Percentiles rank a stretch among this genome's conserved stretches.
These are phyloP conservation scores for Stichodactyla mertensii DNA, from an alignment of 64 coral and sea anemone species.

Conservation along the genomic window DNA sequence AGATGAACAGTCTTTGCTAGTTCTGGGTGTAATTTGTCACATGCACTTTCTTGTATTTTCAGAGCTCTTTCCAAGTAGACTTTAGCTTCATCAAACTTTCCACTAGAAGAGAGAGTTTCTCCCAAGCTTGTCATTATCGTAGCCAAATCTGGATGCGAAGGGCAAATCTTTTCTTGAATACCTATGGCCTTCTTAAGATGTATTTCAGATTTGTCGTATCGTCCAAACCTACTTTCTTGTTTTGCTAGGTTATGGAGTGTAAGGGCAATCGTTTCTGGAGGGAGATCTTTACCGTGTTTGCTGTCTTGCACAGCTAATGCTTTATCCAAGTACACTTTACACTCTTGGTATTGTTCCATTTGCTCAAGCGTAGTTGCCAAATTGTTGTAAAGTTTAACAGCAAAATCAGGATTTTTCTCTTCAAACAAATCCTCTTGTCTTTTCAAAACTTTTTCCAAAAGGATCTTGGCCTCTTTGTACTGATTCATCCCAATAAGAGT, in stretches of 20 bases:
- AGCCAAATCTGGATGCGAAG: neutral
- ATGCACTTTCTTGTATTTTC: neutral
- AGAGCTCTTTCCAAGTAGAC: neutral
- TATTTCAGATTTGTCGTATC: neutral
- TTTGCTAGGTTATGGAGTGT: neutral
- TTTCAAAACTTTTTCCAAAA: neutral
- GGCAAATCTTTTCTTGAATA: neutral
- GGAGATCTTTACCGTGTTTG: neutral
- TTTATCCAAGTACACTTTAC: neutral
- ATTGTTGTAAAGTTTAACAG: neutral
- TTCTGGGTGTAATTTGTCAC: neutral
- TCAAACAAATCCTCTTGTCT: neutral
- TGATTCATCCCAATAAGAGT: neutral
- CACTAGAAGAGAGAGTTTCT: neutral
- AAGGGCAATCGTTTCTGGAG: neutral
- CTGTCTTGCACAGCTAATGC: neutral
- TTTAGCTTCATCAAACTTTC: neutral
- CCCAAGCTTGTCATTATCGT: neutral
- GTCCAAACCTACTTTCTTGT: neutral
- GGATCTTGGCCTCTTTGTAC: neutral
- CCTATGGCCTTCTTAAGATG: neutral
- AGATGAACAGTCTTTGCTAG: neutral
- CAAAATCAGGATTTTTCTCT: neutral
- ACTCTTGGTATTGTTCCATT: neutral
- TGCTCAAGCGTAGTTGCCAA: neutral